phyloP scores from a whole-genome alignment of 2,888 invertebrate genomes.

The Plagiodera versicolora region DNA sequence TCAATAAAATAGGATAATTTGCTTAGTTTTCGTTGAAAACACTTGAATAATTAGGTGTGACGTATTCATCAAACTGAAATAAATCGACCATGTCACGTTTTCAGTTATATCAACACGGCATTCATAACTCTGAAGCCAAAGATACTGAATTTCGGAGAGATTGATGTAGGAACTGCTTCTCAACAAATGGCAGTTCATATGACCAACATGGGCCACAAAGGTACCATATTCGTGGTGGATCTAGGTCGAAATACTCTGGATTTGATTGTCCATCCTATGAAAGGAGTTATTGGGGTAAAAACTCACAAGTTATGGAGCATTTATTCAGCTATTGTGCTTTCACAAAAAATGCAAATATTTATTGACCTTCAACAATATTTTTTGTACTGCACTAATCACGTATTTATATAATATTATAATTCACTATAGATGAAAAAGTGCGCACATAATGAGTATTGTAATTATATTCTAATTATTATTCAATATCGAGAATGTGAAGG shows the following conservation, averaged over 20 bases:
- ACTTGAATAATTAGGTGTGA: too few species aligned
- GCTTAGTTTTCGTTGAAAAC: too few species aligned
- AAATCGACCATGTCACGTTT: conserved; percentile 9
- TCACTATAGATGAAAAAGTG: conserved; percentile 12
- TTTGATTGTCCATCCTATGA: conserved; percentile 51
- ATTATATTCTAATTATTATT: conserved; percentile 13
- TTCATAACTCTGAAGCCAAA: conserved; percentile 39
- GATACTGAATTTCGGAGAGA: conserved; percentile 53
- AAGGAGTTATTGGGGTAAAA: conserved; percentile 47
- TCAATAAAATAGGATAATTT: too few species aligned
- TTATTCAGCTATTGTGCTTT: background rate
- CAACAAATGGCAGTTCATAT: conserved; percentile 49
- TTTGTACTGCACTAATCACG: conserved; percentile 23
- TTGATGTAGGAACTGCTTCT: conserved; percentile 53
- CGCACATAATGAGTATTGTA: conserved; percentile 21
- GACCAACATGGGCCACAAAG: conserved; percentile 51
- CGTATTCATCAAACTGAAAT: too few species aligned
- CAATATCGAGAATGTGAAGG: conserved; percentile 7
- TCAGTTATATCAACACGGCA: conserved; percentile 36
- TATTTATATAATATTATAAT: conserved; percentile 28
- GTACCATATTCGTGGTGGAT: conserved; percentile 53
- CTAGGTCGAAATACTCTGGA: conserved; percentile 51
- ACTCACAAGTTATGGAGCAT: background rate
- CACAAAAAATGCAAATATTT: background rate
- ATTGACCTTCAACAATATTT: background rate